Base-by-base conservation (phyloP, 2,113 vertebrate species). In the Dicaeum eximium region DNA sequence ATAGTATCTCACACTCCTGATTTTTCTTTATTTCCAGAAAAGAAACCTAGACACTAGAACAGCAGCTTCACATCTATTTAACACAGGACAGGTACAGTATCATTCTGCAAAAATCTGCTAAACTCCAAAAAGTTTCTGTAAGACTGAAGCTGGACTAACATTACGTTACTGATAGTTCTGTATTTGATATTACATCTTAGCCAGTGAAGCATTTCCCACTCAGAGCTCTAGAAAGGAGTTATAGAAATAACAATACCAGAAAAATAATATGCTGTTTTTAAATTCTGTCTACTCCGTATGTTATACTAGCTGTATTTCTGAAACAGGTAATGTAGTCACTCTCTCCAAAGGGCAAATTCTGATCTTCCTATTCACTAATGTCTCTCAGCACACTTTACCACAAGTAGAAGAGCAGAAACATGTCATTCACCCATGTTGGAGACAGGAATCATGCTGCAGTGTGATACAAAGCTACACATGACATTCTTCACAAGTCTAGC, bases 1-100 rank as follows among this genome's bases (percentile, higher is more conserved):
- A 53, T 6, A 6, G 1, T 18, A 40, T 6, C 6, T 37, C 5
- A 0, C 0, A 4, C 12, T 33, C 13, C 15, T 35, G 23, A 9
- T 56, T 69, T 72, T 80, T 58, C 8, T 40, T 45, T 24, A 37
- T 4, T 11, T 6, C 13, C 37, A 60, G 24, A 20, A 62, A 67
- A 48, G 20, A 54, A 89, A 71, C 7, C 28, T 24, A 37, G 81
- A 60, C 17, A 45, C 38, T 61, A 44, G 4, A 89, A 40, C 1
- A 86, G 19, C 14, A 87, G 40, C 31, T 67, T 72, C 31, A 45
- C 7, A 61, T 4, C 9, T 57, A 15, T 21, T 74, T 53, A 84
- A 67, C 40, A 58, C 0, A 50, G 6, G 16, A 81, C 23, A 71
- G 5, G 11, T 42, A 64, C 15, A 79, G 5, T 16, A 47, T 14